phyloP scores from a whole-genome alignment of 2,888 invertebrate species.

The Hesperia comma region DNA sequence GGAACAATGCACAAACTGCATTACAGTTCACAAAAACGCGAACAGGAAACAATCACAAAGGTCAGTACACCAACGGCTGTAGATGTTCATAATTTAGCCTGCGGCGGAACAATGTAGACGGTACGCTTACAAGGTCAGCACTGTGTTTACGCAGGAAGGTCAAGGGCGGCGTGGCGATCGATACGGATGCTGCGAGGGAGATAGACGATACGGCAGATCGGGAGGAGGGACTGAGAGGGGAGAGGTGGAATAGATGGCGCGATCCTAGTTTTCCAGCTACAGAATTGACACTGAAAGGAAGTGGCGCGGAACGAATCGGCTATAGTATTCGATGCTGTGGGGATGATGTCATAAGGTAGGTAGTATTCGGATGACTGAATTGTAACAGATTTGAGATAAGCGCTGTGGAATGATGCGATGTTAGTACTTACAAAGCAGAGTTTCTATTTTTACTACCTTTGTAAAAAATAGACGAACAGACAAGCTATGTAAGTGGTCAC shows the following conservation, averaged over 20 bases:
- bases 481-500: too few relatives aligned
- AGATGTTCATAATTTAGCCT: constrained; percentile 33
- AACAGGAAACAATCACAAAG: constrained; percentile 33
- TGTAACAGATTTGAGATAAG: too few relatives aligned
- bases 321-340: constrained; percentile 8
- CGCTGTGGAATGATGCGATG: too few relatives aligned
- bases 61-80: constrained; percentile 27
- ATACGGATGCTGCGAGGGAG: constrained; percentile 77
- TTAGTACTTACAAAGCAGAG: too few relatives aligned
- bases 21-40: constrained; percentile 15
- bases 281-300: constrained; percentile 30
- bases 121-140: constrained; percentile 59
- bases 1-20: constrained; percentile 3
- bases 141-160: constrained; percentile 62
- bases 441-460: too few relatives aligned
- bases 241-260: constrained; percentile 38
- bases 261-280: constrained; percentile 32
- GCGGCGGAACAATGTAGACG: constrained; percentile 35
- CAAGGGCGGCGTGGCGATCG: constrained; percentile 71
- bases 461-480: too few relatives aligned
- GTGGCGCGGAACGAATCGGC: constrained; percentile 21
- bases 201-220: constrained; percentile 40
- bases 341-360: not conserved
- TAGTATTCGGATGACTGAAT: not conserved
- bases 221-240: constrained; percentile 43